phyloP scores from a whole-genome alignment of 2,888 invertebrate species.

The Drosophila pseudotakahashii region DNA sequence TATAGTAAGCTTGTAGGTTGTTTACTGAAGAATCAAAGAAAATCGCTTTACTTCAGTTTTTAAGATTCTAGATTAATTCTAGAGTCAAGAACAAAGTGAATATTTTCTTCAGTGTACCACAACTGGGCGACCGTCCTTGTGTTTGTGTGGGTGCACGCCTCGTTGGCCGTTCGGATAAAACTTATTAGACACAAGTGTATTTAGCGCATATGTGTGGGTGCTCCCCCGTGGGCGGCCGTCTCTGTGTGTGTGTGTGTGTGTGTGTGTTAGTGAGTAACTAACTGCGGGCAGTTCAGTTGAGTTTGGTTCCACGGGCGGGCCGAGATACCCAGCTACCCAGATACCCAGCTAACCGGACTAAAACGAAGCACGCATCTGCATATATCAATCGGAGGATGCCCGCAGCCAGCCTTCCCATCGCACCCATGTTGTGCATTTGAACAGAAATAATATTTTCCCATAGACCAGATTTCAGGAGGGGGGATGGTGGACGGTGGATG shows the following conservation, averaged over 20 bases:
- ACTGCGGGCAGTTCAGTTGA: slow-evolving; percentile 48
- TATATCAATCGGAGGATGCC: slow-evolving; percentile 55
- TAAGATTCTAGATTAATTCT: too few species aligned
- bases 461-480: neutral
- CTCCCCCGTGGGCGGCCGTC: slow-evolving; percentile 4
- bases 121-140: slow-evolving; percentile 16
- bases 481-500: neutral
- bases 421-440: slow-evolving; percentile 49
- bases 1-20: too few species aligned
- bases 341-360: slow-evolving; percentile 24
- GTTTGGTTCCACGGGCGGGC: slow-evolving; percentile 26
- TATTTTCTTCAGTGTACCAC: neutral
- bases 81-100: too few species aligned
- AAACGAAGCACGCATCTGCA: slow-evolving; percentile 23
- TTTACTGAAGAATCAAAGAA: too few species aligned
- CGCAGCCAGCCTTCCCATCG: slow-evolving; percentile 25
- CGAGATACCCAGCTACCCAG: slow-evolving; percentile 34
- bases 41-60: too few species aligned
- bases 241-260: slow-evolving; percentile 26
- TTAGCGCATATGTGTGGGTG: slow-evolving; percentile 59
- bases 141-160: slow-evolving; percentile 49
- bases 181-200: slow-evolving; percentile 78
- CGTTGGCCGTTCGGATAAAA: slow-evolving; percentile 72
- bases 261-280: slow-evolving; percentile 48
- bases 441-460: slow-evolving; percentile 63